Base-by-base conservation (phyloP, 2,113 vertebrate genomes). In the Rallus limicola region DNA sequence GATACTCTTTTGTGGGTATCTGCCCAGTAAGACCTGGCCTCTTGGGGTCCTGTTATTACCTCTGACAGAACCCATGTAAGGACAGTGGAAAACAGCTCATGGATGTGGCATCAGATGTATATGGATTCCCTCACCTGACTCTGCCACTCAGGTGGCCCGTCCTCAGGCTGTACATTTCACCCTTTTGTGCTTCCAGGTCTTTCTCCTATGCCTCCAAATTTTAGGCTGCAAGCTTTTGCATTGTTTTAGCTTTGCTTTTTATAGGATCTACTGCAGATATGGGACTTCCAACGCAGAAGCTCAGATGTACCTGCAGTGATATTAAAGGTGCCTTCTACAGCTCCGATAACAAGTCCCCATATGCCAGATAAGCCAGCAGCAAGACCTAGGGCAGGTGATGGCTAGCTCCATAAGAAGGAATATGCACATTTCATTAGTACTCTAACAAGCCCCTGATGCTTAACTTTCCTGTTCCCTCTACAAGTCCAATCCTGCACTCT, bases 1-100 rank as follows among this genome's bases (percentile, higher is more conserved):
- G 38, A 10, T 63, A 70, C 25, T 44, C 13, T 50, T 46, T 10
- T 69, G 53, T 24, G 50, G 29, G 18, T 12, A 16, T 17, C 24
- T 34, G 55, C 28, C 33, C 72, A 5, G 48, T 1, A 33, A 16
- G 16, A 44, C 48, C 56, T 63, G 82, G 4, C 9, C 83, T 64
- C 9, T 6, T 13, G 10, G 38, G n/a, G 15, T 58, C 12, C 50
- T 56, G 40, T 17, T 17, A 4, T 5, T 44, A n/a, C 44, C 13
- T 44, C 9, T 2, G 2, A 0, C 0, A 5, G 23, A 44, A 6
- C 28, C 28, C 14, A 1, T 0, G 2, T 16, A 28, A n/a, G 38
- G n/a, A 59, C 56, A 6, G 13, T 4, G 33, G 12, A 36, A 44
- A 74, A 2, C 29, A 26, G 38, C 13, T 42, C 55, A 38, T 4